These are phyloP conservation scores for Platyscapa corneri DNA, from an alignment of 1,140 invertebrate genomes.

Conservation along the genomic window DNA sequence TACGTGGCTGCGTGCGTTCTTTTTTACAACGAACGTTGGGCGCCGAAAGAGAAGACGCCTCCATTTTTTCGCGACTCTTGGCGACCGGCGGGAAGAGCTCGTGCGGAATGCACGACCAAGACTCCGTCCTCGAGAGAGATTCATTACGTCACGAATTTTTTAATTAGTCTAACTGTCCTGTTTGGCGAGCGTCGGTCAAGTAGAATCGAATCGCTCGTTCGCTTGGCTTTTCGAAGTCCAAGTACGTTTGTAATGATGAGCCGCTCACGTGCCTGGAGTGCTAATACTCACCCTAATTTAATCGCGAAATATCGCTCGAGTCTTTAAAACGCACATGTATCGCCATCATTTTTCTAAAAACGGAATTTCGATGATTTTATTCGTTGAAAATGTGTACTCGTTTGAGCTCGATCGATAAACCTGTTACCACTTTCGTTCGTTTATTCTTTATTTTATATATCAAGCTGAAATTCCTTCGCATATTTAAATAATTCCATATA, in stretches of 20 bases:
- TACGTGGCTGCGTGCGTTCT: slow-evolving; percentile 10
- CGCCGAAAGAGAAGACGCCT: neutral
- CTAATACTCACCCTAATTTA: neutral
- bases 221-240: neutral
- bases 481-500: too few species aligned
- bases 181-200: neutral
- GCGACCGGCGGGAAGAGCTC: too few species aligned
- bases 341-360: neutral
- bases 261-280: neutral
- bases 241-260: neutral
- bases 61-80: neutral
- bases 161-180: neutral
- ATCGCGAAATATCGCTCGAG: neutral
- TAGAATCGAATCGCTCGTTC: neutral
- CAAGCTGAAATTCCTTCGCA: too few species aligned
- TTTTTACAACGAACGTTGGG: neutral
- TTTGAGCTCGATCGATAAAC: neutral
- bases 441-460: too few species aligned
- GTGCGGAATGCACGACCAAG: neutral
- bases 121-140: neutral
- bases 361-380: neutral
- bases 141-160: neutral
- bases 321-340: neutral
- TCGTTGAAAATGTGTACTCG: too few species aligned
- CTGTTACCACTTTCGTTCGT: neutral